phyloP scores from a whole-genome alignment of 2,888 invertebrate species.

The Gryllus longicercus region DNA sequence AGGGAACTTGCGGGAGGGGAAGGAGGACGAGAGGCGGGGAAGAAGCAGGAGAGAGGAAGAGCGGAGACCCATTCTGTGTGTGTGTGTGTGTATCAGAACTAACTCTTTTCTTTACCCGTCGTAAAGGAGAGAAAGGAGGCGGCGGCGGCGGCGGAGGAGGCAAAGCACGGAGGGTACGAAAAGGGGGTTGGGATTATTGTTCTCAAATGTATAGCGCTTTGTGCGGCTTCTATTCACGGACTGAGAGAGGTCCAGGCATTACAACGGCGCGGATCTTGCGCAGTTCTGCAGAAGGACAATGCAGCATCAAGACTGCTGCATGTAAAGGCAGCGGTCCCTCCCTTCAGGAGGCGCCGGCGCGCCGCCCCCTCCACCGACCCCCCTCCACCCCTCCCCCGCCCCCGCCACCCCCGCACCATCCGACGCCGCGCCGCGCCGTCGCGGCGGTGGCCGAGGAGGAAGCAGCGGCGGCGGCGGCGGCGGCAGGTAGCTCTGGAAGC shows the following conservation, averaged over 20 bases:
- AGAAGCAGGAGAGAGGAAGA: not conserved
- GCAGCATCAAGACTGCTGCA: slow-evolving; percentile 29
- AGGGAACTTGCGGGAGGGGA: not conserved
- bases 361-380: not conserved
- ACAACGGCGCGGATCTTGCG: slow-evolving; percentile 33
- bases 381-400: not conserved
- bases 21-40: not conserved
- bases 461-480: slow-evolving; percentile 18
- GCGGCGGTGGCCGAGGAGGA: not conserved
- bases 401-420: not conserved
- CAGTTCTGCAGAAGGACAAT: slow-evolving; percentile 35
- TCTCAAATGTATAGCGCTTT: slow-evolving; percentile 39
- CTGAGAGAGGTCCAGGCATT: slow-evolving; percentile 33
- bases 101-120: slow-evolving; percentile 38
- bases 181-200: slow-evolving; percentile 35
- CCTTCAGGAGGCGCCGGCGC: slow-evolving; percentile 18
- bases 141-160: slow-evolving; percentile 25
- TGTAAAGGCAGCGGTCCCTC: slow-evolving; percentile 21
- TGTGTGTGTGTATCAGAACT: slow-evolving; percentile 38
- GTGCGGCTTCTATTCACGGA: slow-evolving; percentile 37
- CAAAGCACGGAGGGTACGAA: slow-evolving; percentile 21
- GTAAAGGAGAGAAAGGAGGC: slow-evolving; percentile 34
- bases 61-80: slow-evolving; percentile 21
- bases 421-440: not conserved
- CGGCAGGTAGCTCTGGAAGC: too few species aligned